A percentile compares a stretch with the other conserved stretches of the same genome.
These are phyloP conservation scores for Atherinomorus stipes DNA, from an alignment of 2,113 vertebrate genomes.

Conservation along the genomic window DNA sequence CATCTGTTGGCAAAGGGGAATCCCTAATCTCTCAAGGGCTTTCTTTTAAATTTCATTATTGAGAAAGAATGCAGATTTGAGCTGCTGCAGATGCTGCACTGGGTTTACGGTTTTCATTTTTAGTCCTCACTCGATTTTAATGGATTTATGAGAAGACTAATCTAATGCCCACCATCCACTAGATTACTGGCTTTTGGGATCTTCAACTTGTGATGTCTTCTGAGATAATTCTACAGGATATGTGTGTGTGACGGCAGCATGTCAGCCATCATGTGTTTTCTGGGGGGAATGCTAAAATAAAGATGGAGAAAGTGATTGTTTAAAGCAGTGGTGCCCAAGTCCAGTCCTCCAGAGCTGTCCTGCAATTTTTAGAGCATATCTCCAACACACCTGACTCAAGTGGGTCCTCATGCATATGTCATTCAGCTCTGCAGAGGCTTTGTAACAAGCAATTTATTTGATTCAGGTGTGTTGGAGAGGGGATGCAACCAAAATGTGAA, in stretches of 20 bases:
- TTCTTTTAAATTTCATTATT: conserved; percentile 77
- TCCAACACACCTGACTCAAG: no score
- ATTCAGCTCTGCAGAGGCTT: no score
- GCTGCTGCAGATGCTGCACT: conserved; percentile 56
- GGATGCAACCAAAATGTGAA: no score
- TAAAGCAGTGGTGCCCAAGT: no score
- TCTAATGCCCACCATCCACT: conserved; percentile 38
- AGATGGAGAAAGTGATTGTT: neutral
- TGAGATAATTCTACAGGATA: conserved; percentile 32
- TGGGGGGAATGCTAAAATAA: neutral
- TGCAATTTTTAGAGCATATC: no score
- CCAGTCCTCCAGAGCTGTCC: no score
- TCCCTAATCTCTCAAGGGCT: conserved; percentile 76
- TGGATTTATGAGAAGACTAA: conserved; percentile 52
- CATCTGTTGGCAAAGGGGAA: conserved; percentile 77
- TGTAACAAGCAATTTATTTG: no score
- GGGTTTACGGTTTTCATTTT: conserved; percentile 25
- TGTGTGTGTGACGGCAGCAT: conserved; percentile 2
- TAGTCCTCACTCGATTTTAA: conserved; percentile 43
- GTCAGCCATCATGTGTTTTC: neutral
- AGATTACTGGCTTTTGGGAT: conserved; percentile 32
- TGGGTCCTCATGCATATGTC: no score
- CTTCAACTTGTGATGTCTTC: conserved; percentile 20
- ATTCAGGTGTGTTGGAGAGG: no score
- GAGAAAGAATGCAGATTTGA: conserved; percentile 71